Conservation (phyloP, 2,113 vertebrate genomes). For the Barnardius zonarius region DNA sequence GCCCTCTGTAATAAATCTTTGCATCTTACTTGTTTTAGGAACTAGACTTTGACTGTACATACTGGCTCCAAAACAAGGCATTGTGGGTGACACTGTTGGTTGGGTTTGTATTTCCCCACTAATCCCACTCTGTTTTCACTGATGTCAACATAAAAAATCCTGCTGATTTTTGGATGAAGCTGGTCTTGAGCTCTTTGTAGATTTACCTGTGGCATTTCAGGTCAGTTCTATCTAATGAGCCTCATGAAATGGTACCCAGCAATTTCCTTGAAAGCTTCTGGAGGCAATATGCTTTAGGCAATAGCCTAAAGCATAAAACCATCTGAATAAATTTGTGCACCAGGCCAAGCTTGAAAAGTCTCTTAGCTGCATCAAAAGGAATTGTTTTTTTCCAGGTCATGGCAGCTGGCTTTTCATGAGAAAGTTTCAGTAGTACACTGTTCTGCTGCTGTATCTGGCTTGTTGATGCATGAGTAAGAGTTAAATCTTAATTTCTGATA, state of each 20-base stretch:
- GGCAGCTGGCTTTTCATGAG: background rate
- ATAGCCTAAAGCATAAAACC: background rate
- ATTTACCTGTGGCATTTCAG: background rate
- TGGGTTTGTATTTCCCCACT: background rate
- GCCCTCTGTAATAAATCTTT: background rate
- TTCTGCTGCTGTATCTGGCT: background rate
- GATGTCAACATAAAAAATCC: background rate
- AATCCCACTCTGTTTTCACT: background rate
- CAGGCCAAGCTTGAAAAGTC: background rate
- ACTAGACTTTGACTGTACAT: background rate
- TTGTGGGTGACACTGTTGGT: background rate
- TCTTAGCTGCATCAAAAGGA: background rate
- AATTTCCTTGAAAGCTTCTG: background rate
- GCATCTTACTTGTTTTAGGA: background rate
- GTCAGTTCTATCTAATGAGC: background rate
- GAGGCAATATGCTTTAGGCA: background rate
- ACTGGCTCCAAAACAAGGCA: background rate
- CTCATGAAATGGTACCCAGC: background rate
- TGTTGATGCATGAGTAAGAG: background rate
- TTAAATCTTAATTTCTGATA: background rate
- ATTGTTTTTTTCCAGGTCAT: background rate
- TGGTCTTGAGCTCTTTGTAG: background rate
- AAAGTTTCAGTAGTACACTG: background rate
- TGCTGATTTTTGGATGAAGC: background rate
- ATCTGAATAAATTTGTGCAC: slow-evolving; percentile 3